A percentile compares a stretch with the other conserved stretches of the same genome.
phyloP scores from a whole-genome alignment of 2,888 invertebrate genomes.

The Tipula confusa region DNA sequence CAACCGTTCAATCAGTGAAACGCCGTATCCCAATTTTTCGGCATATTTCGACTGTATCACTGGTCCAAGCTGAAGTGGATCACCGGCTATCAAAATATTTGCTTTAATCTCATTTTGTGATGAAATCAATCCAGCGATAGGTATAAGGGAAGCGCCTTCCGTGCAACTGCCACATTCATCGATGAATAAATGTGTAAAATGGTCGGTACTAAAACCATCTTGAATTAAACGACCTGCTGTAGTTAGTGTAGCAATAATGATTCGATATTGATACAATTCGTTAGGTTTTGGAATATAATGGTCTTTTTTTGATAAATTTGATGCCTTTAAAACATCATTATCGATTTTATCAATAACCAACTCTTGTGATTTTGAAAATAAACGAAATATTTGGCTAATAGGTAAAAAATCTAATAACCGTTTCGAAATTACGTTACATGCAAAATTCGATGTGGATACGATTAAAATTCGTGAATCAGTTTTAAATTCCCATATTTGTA shows the following conservation, averaged over 20 bases:
- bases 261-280: conserved; percentile 53
- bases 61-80: conserved; percentile 70
- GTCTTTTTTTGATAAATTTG: conserved; percentile 46
- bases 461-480: conserved; percentile 55
- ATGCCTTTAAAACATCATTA: conserved; percentile 46
- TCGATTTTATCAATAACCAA: conserved; percentile 45
- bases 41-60: conserved; percentile 50
- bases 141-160: conserved; percentile 63
- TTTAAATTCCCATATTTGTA: conserved; percentile 53
- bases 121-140: conserved; percentile 49
- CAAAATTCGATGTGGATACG: conserved; percentile 67
- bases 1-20: conserved; percentile 66
- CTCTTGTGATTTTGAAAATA: conserved; percentile 49
- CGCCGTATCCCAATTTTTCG: conserved; percentile 40
- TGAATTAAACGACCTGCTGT: conserved; percentile 50
- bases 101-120: conserved; percentile 41
- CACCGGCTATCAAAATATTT: conserved; percentile 62
- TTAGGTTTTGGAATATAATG: conserved; percentile 50
- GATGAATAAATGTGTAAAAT: conserved; percentile 65
- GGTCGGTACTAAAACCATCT: conserved; percentile 31
- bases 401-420: conserved; percentile 47
- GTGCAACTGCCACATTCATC: conserved; percentile 73
- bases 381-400: conserved; percentile 46
- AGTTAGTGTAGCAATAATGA: conserved; percentile 61
- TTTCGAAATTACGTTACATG: conserved; percentile 63